phyloP scores from a whole-genome alignment of 2,797 vertebrate genomes.

The Distichodus sexfasciatus region DNA sequence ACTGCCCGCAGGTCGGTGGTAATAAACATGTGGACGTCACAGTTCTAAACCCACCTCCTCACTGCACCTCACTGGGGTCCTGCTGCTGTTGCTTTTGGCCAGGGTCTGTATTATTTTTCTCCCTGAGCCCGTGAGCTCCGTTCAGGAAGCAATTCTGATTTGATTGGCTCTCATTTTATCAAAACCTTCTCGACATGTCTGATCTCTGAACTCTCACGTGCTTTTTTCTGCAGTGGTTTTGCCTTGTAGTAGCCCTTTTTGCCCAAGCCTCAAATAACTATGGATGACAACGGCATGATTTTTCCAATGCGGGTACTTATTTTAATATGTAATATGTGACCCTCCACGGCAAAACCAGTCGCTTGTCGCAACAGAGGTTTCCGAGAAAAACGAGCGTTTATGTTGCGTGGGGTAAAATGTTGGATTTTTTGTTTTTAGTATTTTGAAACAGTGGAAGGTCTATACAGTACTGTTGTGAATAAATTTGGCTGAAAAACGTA shows the following conservation, averaged over 20 bases:
- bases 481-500: too few relatives aligned
- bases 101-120: slow-evolving; percentile 53
- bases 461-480: too few relatives aligned
- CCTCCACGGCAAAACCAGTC: too few relatives aligned
- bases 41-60: not conserved
- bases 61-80: slow-evolving; percentile 9
- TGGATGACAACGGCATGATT: too few relatives aligned
- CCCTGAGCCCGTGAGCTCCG: slow-evolving; percentile 26
- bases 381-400: too few relatives aligned
- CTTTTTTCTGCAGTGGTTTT: slow-evolving; percentile 7
- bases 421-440: too few relatives aligned
- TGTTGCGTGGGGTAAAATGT: too few relatives aligned
- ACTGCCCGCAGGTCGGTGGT: not conserved
- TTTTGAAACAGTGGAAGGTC: too few relatives aligned
- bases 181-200: slow-evolving; percentile 47
- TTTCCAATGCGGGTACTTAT: too few relatives aligned
- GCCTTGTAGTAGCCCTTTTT: not conserved
- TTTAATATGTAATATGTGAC: too few relatives aligned
- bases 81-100: slow-evolving; percentile 59
- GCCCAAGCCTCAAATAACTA: not conserved
- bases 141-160: slow-evolving; percentile 62
- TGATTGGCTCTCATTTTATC: slow-evolving; percentile 55
- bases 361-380: too few relatives aligned
- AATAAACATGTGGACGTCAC: not conserved
- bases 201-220: slow-evolving; percentile 40